Evolutionary conservation across 2,113 vertebrate genomes (phyloP).

Genomic region (Telmatochromis brachygnathus): DNA sequence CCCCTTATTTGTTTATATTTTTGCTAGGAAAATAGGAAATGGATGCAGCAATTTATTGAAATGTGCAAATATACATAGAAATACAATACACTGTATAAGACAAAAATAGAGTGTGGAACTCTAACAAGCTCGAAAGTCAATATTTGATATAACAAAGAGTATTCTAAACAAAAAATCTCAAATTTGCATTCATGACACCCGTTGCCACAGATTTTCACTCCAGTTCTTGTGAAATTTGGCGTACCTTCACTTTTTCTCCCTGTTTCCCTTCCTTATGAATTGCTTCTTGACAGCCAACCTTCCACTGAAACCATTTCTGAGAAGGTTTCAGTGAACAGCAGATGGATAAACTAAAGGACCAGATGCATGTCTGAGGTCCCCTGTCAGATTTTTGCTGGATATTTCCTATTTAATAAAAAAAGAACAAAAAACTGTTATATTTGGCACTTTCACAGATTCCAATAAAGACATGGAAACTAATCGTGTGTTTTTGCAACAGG

Average conservation of each 20-base stretch:
- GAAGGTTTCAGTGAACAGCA: not conserved
- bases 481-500: not conserved
- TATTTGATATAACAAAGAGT: not conserved
- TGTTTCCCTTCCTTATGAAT: not conserved
- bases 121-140: not conserved
- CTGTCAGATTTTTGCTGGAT: not conserved
- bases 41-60: not conserved
- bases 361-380: not conserved
- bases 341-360: not conserved
- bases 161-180: not conserved
- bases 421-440: not conserved
- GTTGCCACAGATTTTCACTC: not conserved
- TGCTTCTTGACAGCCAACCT: not conserved
- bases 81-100: not conserved
- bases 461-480: not conserved
- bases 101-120: not conserved
- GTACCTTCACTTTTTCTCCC: not conserved
- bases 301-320: not conserved
- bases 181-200: not conserved
- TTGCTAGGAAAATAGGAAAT: not conserved
- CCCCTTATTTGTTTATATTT: not conserved
- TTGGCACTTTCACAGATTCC: not conserved
- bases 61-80: not conserved
- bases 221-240: not conserved
- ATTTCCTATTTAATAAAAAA: not conserved